These are phyloP conservation scores for Cassiopea andromeda DNA, from an alignment of 30 jellyfish, hydroid and myxozoan genomes.

Conservation along the genomic window DNA sequence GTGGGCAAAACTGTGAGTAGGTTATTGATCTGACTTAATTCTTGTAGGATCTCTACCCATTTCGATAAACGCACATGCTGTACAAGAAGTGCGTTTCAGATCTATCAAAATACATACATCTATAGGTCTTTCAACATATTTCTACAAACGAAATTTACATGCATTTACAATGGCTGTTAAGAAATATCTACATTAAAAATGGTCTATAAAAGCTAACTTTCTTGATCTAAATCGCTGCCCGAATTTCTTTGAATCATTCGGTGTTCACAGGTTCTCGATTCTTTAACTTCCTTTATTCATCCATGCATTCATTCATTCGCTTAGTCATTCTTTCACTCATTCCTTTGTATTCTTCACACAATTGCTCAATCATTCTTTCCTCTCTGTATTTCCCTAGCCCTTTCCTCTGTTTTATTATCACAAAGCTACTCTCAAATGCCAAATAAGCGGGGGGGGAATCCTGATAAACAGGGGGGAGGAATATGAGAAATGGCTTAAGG, in stretches of 20 bases:
- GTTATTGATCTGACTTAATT: neutral
- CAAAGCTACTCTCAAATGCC: too few species aligned
- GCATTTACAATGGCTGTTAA: conserved; percentile 13
- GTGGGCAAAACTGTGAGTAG: too few species aligned
- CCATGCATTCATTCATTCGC: neutral
- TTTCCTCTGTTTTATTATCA: too few species aligned
- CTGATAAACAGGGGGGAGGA: too few species aligned
- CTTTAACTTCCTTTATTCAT: neutral
- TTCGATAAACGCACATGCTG: neutral
- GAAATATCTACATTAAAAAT: conserved; percentile 10
- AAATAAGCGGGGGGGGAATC: too few species aligned
- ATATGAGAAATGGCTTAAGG: too few species aligned
- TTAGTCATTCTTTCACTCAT: too few species aligned
- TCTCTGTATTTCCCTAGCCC: too few species aligned
- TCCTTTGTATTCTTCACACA: too few species aligned
- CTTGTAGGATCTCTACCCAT: neutral
- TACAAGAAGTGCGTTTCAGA: neutral
- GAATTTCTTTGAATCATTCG: neutral
- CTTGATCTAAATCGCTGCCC: neutral
- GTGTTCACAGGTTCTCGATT: too few species aligned
- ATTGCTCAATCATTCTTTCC: too few species aligned
- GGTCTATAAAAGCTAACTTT: neutral
- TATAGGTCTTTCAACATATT: conserved; percentile 8
- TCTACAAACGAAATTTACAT: conserved; percentile 30
- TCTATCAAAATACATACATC: conserved; percentile 18